phyloP scores from a whole-genome alignment of 2,888 invertebrate genomes.

The Dicyrtomina minuta region DNA sequence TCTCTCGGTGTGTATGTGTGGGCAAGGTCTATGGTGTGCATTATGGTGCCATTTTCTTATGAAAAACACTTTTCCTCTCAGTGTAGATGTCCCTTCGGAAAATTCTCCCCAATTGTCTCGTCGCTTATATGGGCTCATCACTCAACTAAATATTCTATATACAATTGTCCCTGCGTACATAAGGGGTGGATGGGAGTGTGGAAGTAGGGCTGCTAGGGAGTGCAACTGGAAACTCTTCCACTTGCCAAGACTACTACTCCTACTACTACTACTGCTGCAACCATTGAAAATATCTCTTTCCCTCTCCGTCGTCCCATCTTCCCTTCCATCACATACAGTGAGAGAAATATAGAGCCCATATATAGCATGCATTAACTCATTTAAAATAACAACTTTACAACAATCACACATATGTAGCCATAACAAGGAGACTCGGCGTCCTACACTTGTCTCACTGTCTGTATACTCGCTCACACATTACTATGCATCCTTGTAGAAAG shows the following conservation, averaged over 20 bases:
- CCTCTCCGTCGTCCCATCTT: background rate
- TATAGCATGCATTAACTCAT: slow-evolving; percentile 21
- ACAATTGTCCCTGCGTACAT: background rate
- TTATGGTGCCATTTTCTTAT: slow-evolving; percentile 49
- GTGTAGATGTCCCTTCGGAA: slow-evolving; percentile 25
- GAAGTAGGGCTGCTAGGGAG: background rate
- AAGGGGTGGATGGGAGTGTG: background rate
- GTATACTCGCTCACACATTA: background rate
- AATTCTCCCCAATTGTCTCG: slow-evolving; percentile 40
- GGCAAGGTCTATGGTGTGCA: slow-evolving; percentile 31
- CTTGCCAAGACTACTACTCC: background rate
- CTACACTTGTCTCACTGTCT: background rate
- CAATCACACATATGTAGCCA: slow-evolving; percentile 20
- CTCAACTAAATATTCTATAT: slow-evolving; percentile 18
- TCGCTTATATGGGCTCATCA: slow-evolving; percentile 37
- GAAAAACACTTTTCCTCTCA: slow-evolving; percentile 47
- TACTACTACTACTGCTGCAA: too few species aligned
- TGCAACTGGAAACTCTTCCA: too few species aligned
- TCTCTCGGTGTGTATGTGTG: too few species aligned
- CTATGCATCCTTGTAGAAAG: slow-evolving; percentile 21
- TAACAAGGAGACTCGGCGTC: background rate
- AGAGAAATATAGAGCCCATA: slow-evolving; percentile 3
- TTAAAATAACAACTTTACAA: slow-evolving; percentile 29
- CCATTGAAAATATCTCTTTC: background rate
- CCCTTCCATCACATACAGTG: background rate